These are phyloP conservation scores for Psettodes erumei DNA, from an alignment of 2,113 vertebrate genomes.

Conservation along the genomic window DNA sequence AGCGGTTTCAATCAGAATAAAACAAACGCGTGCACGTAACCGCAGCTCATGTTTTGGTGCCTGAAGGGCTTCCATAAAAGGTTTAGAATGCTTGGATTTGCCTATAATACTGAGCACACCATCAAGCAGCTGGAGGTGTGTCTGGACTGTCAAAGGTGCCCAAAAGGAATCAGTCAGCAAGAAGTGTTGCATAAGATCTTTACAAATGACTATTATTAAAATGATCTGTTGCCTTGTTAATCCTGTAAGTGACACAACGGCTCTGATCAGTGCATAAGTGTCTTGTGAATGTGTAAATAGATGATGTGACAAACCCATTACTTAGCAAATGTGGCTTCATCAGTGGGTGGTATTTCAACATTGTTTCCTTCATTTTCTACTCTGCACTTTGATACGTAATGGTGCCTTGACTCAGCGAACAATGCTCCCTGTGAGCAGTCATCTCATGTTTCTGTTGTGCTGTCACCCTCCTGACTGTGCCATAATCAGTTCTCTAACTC, in stretches of 20 bases:
- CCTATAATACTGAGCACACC: not conserved
- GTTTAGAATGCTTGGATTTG: not conserved
- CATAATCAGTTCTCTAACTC: constrained; percentile 5
- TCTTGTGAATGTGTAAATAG: not conserved
- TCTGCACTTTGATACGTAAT: constrained; percentile 1
- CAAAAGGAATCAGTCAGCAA: not conserved
- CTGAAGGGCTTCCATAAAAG: not conserved
- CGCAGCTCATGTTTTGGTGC: not conserved
- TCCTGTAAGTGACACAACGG: not conserved
- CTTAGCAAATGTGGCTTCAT: not conserved
- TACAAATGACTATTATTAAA: not conserved
- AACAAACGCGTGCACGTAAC: too few species aligned
- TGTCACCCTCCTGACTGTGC: not conserved
- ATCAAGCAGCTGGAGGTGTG: not conserved
- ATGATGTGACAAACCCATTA: not conserved
- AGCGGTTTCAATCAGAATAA: not conserved
- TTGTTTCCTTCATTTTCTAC: not conserved
- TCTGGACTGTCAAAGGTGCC: not conserved
- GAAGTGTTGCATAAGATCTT: not conserved
- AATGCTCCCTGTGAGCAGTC: not conserved
- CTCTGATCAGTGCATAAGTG: not conserved
- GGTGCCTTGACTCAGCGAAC: not conserved
- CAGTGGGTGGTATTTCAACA: not conserved
- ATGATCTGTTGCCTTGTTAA: not conserved
- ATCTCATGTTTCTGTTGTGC: not conserved